Evolutionary conservation across 2,113 vertebrate genomes (phyloP), one percentile per base, ranked within the genome.

Genomic region (Cyprinodon variegatus): DNA sequence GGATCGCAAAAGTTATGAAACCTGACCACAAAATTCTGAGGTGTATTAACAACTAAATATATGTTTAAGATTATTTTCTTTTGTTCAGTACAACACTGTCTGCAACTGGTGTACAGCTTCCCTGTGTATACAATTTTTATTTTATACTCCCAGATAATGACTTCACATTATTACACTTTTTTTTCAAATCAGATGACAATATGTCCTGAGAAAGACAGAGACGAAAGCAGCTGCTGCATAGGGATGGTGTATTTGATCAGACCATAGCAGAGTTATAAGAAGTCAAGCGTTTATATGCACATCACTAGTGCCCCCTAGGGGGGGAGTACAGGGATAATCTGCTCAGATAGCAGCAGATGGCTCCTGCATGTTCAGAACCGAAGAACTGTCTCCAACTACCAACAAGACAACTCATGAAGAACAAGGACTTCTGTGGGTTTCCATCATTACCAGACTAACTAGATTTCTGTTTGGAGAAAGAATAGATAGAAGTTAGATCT

Each of bases 251-350:
- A 70, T 91, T 85, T 90, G 81, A 90, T 88, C 72, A 22, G 78
- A 67, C 81, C 71, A 74, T 68, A 81, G 45, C 78, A 68, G 60
- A 64, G 77, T 40, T 20, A 43, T 76, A 60, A 22, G 67, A 68
- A 29, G 70, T n/a, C 3, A 14, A 45, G 68, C 65, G 75, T 46
- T 41, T 12, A 65, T 88, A 69, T 45, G 82, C 67, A 91, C 86
- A 70, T 46, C 88, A 68, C 83, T 92, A 94, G 87, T 93, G 92
- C 92, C 93, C 92, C 88, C 93, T 94, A 74, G 79, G 86, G 86
- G 93, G 85, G 60, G 3, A 65, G 14, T 17, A 12, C 0, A 61
- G 71, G 79, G 67, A 83, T 87, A 68, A 79, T 77, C 65, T 41
- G 37, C 11, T 70, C 72, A 69, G 65, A 84, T 84, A 86, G 83